phyloP scores from a whole-genome alignment of 2,797 vertebrate species.

The Limnodromus scolopaceus region DNA sequence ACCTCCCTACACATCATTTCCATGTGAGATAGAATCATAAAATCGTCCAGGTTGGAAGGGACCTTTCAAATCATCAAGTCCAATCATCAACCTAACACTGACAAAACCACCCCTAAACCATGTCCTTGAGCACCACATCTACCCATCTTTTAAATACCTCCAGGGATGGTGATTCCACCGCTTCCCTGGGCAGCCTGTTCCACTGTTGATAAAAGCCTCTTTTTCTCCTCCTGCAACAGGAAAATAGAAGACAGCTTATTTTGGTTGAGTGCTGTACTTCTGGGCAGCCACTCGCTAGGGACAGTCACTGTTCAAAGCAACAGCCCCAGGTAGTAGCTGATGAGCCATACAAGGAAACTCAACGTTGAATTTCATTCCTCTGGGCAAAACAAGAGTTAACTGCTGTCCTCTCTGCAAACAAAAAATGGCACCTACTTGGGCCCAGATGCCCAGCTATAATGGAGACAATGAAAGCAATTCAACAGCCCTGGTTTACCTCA shows the following conservation, averaged over 20 bases:
- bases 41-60: neutral
- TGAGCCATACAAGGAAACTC: neutral
- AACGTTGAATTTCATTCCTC: neutral
- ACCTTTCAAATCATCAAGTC: neutral
- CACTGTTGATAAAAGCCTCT: neutral
- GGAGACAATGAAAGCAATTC: slow-evolving; percentile 49
- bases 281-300: neutral
- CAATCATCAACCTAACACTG: neutral
- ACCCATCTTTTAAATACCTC: neutral
- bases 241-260: neutral
- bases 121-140: neutral
- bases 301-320: neutral
- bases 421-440: slow-evolving; percentile 34
- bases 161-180: neutral
- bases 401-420: neutral
- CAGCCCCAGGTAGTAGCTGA: neutral
- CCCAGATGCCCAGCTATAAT: neutral
- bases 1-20: neutral
- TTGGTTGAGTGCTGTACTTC: neutral
- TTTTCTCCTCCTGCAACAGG: neutral
- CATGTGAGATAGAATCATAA: neutral
- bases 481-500: slow-evolving; percentile 37
- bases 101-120: neutral
- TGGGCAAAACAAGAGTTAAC: slow-evolving; percentile 31
- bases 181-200: neutral